Base-by-base conservation (phyloP, 2,888 invertebrate genomes). In the Aricia artaxerxes region DNA sequence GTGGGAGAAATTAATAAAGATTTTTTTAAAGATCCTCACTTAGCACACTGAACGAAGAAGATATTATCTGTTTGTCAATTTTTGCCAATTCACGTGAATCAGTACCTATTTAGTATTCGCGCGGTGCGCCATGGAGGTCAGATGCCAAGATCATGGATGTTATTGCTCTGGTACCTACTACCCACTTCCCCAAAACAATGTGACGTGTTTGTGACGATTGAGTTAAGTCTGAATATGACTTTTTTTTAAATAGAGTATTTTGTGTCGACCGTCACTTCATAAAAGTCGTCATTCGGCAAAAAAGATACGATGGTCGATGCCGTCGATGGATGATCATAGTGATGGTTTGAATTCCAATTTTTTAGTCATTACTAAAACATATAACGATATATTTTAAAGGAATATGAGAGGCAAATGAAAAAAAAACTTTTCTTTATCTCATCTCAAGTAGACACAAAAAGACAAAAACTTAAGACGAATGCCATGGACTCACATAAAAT, bases 91-190 rank as follows among this genome's bases (percentile, higher is more conserved):
- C 73, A 60, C 57, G 57, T 16, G 57, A 57, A 16, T 80, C 82
- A 78, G 79, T 78, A 24, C 24, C 24, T 24, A 79, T 69, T 77
- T 79, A 77, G 80, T 80, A 78, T 79, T 81, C 77, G 72, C 78
- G 73, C 80, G 31, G 60, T 60, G 44, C 79, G 76, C 78, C 80
- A 79, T 73, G 78, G 69, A 81, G 82, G 82, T 82, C 82, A 81
- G 64, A 79, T 64, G 79, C 75, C 82, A 81, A 81, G 81, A 69
- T 78, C 78, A 69, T 13, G 49, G 78, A 31, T 69, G 78, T 24
- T 49, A 49, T 9, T 49, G 49, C 11, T 49, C 49, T 49, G 49
- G 49, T 16, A 57, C 53, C 13, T 53, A 53, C 53, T 53, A 53
- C n/a, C 1, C 6, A 61, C 61, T 61, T n/a, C 24, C 61, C 16